Base-by-base conservation (phyloP, 2,113 vertebrate genomes). In the Cromileptes altivelis region DNA sequence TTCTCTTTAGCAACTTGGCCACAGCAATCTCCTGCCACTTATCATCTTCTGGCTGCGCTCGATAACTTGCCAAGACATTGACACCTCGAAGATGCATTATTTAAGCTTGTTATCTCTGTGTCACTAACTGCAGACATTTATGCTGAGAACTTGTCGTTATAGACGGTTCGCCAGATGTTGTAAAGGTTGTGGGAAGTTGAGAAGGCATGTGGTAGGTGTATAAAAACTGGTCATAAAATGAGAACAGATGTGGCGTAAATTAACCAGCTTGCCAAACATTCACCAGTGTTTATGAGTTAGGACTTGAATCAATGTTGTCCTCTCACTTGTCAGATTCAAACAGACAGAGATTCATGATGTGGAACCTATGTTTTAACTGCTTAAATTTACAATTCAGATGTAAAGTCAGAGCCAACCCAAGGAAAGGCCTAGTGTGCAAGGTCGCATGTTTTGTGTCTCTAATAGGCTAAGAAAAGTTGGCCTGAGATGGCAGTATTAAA, bases 1-100 rank as follows among this genome's bases (percentile, higher is more conserved):
- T 63, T 52, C 45, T 75, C 47, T 52, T 75, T 65, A 49, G 45
- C 47, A 27, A 21, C n/a, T 40, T 70, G 18, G 25, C 47, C 40
- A 30, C 27, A 18, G n/a, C 0, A 6, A 30, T 75, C 30, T 75
- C 30, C 45, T 56, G 33, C 19, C 49, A 55, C 6, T 45, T 69
- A 17, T 23, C 40, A 13, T 18, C 13, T 4, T 25, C 14, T 61
- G 55, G 30, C 45, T 69, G 30, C 45, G 21, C 78, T 15, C 7
- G 1, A 15, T 25, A 55, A 67, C 27, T n/a, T 73, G 52, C 58
- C 52, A 64, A 55, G 77, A 33, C 49, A 67, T n/a, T 47, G 53
- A 67, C 62, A 61, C 47, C 23, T 53, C 7, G 50, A 6, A 15
- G 40, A 17, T 3, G 10, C 45, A 53, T 52, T 53, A 40, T 47